Percentiles rank a stretch among this genome's conserved stretches.
phyloP scores from a whole-genome alignment of 2,888 invertebrate species.

The Dasypogon diadema region DNA sequence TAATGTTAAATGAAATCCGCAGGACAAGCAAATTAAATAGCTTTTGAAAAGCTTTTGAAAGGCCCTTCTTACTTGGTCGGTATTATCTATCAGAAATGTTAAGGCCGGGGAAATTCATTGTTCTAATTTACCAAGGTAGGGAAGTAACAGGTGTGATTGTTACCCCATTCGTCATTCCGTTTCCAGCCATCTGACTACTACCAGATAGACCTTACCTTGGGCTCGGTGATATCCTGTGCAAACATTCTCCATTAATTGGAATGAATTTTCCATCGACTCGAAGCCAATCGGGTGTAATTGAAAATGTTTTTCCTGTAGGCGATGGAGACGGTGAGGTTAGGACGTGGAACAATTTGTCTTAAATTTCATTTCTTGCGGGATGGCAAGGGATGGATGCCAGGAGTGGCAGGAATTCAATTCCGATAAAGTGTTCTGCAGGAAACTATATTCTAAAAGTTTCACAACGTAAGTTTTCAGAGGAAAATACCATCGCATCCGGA shows the following conservation, averaged over 20 bases:
- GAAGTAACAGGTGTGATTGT: background rate
- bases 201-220: too few species aligned
- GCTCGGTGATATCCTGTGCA: background rate
- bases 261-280: background rate
- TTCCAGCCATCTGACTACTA: background rate
- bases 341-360: background rate
- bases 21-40: background rate
- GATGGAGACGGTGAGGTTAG: background rate
- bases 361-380: background rate
- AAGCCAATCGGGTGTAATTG: background rate
- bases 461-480: background rate
- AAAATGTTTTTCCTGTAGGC: background rate
- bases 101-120: too few species aligned
- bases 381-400: background rate
- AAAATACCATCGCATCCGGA: background rate
- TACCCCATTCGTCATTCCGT: background rate
- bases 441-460: background rate
- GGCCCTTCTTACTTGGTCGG: too few species aligned
- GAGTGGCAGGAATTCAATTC: constrained; percentile 8
- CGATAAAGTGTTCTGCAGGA: background rate
- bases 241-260: background rate
- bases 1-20: too few species aligned
- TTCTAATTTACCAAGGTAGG: background rate
- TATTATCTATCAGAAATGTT: too few species aligned
- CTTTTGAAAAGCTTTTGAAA: background rate